Percentiles rank a stretch among this genome's conserved stretches.
Conservation (phyloP, 2,888 invertebrate genomes). For the Eupithecia tripunctaria region DNA sequence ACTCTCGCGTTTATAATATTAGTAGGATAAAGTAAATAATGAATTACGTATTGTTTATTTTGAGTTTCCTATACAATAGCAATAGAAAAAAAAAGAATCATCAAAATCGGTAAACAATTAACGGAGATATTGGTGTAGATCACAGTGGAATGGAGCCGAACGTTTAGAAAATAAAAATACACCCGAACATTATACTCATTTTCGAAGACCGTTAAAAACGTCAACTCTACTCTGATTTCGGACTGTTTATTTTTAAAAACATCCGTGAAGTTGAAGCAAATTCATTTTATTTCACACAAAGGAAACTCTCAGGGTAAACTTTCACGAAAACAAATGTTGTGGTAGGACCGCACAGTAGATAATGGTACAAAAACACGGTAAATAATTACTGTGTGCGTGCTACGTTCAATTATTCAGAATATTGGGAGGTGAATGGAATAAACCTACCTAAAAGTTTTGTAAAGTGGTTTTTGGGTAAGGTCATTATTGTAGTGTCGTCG, state of each 20-base stretch:
- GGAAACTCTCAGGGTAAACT: conserved; percentile 37
- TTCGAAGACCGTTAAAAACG: background rate
- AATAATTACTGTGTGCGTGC: conserved; percentile 41
- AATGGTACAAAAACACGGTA: conserved; percentile 48
- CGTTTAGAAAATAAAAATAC: too few relatives aligned
- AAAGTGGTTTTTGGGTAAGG: background rate
- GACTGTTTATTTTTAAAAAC: background rate
- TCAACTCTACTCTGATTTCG: background rate
- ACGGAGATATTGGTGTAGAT: too few relatives aligned
- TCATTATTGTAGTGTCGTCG: background rate
- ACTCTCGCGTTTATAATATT: too few relatives aligned
- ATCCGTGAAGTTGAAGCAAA: background rate
- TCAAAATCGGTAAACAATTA: too few relatives aligned
- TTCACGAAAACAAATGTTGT: conserved; percentile 45
- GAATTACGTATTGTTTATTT: too few relatives aligned
- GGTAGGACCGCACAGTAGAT: conserved; percentile 43
- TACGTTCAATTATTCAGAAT: conserved; percentile 58
- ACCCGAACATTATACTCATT: too few relatives aligned
- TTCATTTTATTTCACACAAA: conserved; percentile 25
- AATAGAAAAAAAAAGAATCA: too few relatives aligned
- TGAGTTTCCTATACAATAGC: too few relatives aligned
- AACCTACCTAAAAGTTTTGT: background rate
- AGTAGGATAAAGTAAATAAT: too few relatives aligned
- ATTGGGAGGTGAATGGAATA: background rate
- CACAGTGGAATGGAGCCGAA: too few relatives aligned